phyloP scores from a whole-genome alignment of 2,888 invertebrate species.

The Chalcosyrphus nemorum region DNA sequence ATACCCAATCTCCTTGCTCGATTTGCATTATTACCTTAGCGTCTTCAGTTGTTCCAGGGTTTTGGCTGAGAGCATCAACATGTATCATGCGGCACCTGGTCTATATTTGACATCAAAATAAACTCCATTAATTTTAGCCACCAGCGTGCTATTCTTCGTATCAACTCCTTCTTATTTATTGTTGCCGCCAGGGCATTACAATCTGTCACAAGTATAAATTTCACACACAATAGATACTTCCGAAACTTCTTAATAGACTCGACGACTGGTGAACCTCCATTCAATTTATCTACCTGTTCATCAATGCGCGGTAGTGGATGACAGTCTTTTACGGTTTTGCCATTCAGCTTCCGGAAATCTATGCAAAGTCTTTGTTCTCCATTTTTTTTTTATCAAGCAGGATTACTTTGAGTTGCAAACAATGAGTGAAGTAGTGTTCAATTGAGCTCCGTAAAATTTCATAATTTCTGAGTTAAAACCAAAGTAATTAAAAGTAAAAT shows the following conservation, averaged over 20 bases:
- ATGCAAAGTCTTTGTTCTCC: too few relatives aligned
- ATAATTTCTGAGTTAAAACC: too few relatives aligned
- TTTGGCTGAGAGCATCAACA: slow-evolving; percentile 73
- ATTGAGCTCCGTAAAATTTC: too few relatives aligned
- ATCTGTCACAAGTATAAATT: not conserved
- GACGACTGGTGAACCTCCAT: not conserved
- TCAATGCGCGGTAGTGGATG: too few relatives aligned
- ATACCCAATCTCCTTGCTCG: slow-evolving; percentile 29
- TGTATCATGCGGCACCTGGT: slow-evolving; percentile 5
- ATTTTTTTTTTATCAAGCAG: too few relatives aligned
- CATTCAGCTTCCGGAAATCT: too few relatives aligned
- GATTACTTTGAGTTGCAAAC: too few relatives aligned
- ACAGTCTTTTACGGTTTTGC: too few relatives aligned
- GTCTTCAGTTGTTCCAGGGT: slow-evolving; percentile 31
- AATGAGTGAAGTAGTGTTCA: too few relatives aligned
- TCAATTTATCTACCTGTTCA: too few relatives aligned
- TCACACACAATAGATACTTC: not conserved
- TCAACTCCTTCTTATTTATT: not conserved
- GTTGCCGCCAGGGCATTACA: not conserved
- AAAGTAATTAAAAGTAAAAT: too few relatives aligned
- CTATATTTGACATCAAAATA: not conserved
- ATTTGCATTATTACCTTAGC: not conserved
- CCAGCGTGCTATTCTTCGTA: not conserved
- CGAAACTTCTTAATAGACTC: not conserved
- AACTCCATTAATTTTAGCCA: not conserved